These are phyloP conservation scores for Scaptomyza reducta DNA, from an alignment of 2,888 invertebrate genomes.

Conservation along the genomic window DNA sequence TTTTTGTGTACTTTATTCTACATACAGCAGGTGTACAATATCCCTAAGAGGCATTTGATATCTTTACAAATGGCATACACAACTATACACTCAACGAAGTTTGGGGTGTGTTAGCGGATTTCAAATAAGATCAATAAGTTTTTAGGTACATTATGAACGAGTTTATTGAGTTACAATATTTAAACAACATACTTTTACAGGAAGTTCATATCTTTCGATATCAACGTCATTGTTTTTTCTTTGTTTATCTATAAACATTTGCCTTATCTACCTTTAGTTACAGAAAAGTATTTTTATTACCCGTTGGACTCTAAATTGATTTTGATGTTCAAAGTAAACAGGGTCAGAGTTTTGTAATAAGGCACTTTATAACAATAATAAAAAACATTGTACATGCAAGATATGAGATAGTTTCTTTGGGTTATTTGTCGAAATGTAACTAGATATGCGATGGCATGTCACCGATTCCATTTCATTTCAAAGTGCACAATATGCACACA, in stretches of 20 bases:
- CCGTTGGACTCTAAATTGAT: background rate
- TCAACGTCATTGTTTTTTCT: background rate
- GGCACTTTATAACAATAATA: background rate
- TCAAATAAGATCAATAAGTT: background rate
- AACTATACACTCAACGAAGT: background rate
- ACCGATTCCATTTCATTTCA: conserved; percentile 15
- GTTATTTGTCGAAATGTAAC: conserved; percentile 35
- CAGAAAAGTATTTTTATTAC: background rate
- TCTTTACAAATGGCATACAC: background rate
- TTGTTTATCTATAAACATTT: conserved; percentile 9
- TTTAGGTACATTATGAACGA: too few relatives aligned
- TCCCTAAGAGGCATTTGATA: background rate
- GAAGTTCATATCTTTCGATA: conserved; percentile 4
- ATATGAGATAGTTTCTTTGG: conserved; percentile 17
- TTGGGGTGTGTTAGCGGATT: background rate
- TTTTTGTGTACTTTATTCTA: background rate
- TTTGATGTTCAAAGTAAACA: background rate
- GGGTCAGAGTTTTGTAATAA: background rate
- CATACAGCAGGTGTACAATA: conserved; percentile 16
- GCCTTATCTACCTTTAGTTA: conserved; percentile 2
- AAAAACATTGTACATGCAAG: background rate
- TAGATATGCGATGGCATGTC: conserved; percentile 30
- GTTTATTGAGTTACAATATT: too few relatives aligned
- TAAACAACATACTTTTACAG: background rate
- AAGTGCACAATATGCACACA: conserved; percentile 9